Percentiles rank a stretch among this genome's conserved stretches.
Evolutionary conservation across 2,888 invertebrate species (phyloP).

Genomic region (Calameuta idolon): DNA sequence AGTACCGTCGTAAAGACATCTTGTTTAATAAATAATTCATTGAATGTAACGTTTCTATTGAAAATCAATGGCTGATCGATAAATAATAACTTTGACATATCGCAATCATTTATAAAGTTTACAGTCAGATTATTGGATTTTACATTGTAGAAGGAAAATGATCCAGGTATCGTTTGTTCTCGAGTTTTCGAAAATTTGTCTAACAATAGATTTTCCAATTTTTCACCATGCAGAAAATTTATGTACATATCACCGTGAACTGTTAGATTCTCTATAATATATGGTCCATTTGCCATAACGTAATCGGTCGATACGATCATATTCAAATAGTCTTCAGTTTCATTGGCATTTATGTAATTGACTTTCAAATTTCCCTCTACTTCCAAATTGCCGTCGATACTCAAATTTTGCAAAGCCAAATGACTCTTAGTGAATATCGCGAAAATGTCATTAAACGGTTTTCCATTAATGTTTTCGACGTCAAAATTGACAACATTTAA

Average conservation of each 20-base stretch:
- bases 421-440: conserved; percentile 12
- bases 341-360: conserved; percentile 34
- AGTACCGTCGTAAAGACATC: conserved; percentile 38
- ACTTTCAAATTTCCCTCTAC: conserved; percentile 35
- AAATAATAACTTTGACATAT: conserved; percentile 39
- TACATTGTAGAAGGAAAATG: conserved; percentile 35
- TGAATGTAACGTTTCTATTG: conserved; percentile 43
- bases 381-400: conserved; percentile 45
- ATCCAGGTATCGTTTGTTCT: conserved; percentile 38
- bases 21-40: conserved; percentile 38
- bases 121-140: conserved; percentile 32
- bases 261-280: conserved; percentile 35
- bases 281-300: conserved; percentile 21
- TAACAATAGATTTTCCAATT: conserved; percentile 34
- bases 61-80: conserved; percentile 42
- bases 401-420: conserved; percentile 25
- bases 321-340: conserved; percentile 35
- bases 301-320: conserved; percentile 20
- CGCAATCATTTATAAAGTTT: conserved; percentile 38
- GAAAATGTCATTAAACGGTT: conserved; percentile 25
- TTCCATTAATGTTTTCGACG: conserved; percentile 28
- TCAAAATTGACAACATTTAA: conserved; percentile 23
- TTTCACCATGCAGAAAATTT: conserved; percentile 33
- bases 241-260: conserved; percentile 39
- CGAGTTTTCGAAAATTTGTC: conserved; percentile 41